Conservation (phyloP, 64 coral and sea anemone genomes). For the Porites lutea region DNA sequence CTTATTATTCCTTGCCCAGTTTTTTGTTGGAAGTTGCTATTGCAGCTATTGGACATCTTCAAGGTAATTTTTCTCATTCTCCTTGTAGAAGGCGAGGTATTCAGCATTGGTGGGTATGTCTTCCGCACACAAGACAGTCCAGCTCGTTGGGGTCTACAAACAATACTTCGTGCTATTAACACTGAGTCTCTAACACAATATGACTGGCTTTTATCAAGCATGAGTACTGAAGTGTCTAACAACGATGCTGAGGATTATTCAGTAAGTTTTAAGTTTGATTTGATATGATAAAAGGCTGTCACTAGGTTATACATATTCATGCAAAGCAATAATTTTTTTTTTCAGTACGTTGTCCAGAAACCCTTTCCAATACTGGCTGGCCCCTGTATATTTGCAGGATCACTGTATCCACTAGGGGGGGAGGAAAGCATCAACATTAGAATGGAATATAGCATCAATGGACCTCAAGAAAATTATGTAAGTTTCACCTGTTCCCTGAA, state of each 20-base stretch:
- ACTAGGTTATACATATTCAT: not conserved
- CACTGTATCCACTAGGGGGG: conserved; percentile 53
- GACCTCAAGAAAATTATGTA: conserved; percentile 66
- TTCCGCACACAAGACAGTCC: conserved; percentile 77
- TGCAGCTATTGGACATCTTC: too few relatives aligned
- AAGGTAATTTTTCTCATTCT: not conserved
- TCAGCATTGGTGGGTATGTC: conserved; percentile 49
- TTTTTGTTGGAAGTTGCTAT: too few relatives aligned
- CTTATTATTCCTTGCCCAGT: too few relatives aligned
- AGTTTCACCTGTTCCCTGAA: not conserved
- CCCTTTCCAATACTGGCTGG: conserved; percentile 77
- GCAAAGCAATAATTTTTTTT: not conserved
- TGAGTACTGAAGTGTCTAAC: not conserved
- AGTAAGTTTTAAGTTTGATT: conserved; percentile 11
- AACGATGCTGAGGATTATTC: conserved; percentile 45
- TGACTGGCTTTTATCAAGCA: conserved; percentile 61
- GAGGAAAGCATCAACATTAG: conserved; percentile 53
- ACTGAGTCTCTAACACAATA: conserved; percentile 53
- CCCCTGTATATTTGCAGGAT: conserved; percentile 72
- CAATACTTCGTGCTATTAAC: conserved; percentile 66
- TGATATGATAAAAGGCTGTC: too few relatives aligned
- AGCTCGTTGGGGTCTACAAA: conserved; percentile 72
- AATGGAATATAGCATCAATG: conserved; percentile 80
- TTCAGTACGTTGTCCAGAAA: conserved; percentile 66
- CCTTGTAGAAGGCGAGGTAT: conserved; percentile 47